Base-by-base conservation (phyloP, 2,888 invertebrate species). In the Drosophila demipolita region DNA sequence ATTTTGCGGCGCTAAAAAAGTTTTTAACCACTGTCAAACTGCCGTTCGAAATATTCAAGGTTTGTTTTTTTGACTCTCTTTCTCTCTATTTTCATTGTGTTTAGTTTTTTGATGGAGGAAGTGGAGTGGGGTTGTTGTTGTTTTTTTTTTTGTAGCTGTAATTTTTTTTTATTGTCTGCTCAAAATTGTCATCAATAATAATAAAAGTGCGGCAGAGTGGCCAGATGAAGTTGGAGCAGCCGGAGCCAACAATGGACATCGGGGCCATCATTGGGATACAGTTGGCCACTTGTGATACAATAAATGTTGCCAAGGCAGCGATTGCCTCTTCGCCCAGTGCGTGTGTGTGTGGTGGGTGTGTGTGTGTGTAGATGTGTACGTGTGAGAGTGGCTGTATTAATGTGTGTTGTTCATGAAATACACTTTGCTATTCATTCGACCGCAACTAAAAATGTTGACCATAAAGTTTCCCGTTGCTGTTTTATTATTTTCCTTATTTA, bases 171-270 rank as follows among this genome's bases (percentile, higher is more conserved):
- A 87, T 87, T 90, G 90, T 90, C 81, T 79, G 81, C 90, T 90
- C 89, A 87, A 87, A 87, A 87, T 83, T 89, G 90, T 87, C 90
- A 90, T 87, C 87, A 90, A 90, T 87, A 87, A 87, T 90, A 89
- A 87, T 90, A 87, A 86, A 90, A 83, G 86, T 74, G 73, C 70
- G 78, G 66, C 75, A 54, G 68, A 76, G 58, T 57, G 67, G 78
- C n/a, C 29, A 8, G 26, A 8, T 23, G 17, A 20, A 52, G 52
- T 17, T 7, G 17, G 23, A 38, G 26, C 4, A 7, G 20, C 3
- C 61, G 29, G 49, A 72, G 49, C 50, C 79, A 69, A 76, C 75
- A 80, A 76, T 83, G 82, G 68, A 64, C 87, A 63, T 49, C 32
- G 71, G 63, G 53, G n/a, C 64, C 71, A 75, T 73, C 78, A 60